Evolutionary conservation across 2,888 invertebrate genomes (phyloP), one percentile per base, ranked within the genome.

Genomic region (Lepidocyrtoides sp.): DNA sequence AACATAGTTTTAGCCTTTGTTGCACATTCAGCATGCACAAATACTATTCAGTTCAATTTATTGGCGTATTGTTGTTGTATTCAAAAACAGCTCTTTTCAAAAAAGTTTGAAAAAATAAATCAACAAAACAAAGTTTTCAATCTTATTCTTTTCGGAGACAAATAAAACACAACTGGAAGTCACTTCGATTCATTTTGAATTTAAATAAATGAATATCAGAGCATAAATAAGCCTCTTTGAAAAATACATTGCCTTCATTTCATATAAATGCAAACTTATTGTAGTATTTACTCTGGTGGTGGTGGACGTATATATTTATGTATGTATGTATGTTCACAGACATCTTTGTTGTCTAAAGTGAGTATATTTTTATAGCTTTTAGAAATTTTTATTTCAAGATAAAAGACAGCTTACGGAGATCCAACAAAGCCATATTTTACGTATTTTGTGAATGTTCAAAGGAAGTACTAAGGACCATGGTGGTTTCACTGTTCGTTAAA

Each of bases 151-250:
- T 44, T 10, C n/a, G 3, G 8, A 20, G 41, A 29, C 36, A 41
- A 20, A 23, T 44, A 72, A 69, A 32, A 17, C 41, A 41, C 10
- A n/a, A n/a, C n/a, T n/a, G n/a, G n/a, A n/a, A n/a, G n/a, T n/a
- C 63, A 72, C 36, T 36, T 69, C 44, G 44, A 72, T 41, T 10
- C 17, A 36, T 63, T 69, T 72, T 44, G 72, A 72, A 23, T 72
- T 72, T 41, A 44, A 72, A 69, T 69, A 23, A 69, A 72, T 72
- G 72, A 72, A 72, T 72, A 72, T 72, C 41, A 72, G 44, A 44
- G 41, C 20, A 17, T 36, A 36, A 36, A 36, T 36, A 36, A 36
- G 36, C n/a, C n/a, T n/a, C n/a, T n/a, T n/a, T n/a, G n/a, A n/a
- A n/a, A n/a, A n/a, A n/a, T n/a, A n/a, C n/a, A n/a, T n/a, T n/a